Base-by-base conservation (phyloP, 2,797 vertebrate species). In the Synanceia verrucosa region DNA sequence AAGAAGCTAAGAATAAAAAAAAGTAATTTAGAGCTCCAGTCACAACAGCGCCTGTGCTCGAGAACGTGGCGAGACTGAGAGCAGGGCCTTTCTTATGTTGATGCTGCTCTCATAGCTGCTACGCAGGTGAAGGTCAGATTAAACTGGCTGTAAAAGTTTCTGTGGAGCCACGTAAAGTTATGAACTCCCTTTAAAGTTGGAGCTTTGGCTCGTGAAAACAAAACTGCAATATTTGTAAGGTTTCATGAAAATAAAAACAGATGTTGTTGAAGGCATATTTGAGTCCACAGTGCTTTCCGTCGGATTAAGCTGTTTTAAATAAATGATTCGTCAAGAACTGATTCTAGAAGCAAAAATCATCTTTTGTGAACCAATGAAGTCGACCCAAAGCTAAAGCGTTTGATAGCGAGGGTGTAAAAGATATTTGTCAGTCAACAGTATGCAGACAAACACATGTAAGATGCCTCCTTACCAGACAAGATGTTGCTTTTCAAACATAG, bases 41-140 rank as follows among this genome's bases (percentile, higher is more conserved):
- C 48, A 11, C 21, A 39, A 36, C 13, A n/a, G 61, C 5, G 39
- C 61, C 39, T 57, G 24, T 44, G 75, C 53, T 59, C 8, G 13
- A 55, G 47, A 74, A 50, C 4, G 2, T 26, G 47, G 66, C 70
- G 33, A 51, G 56, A 36, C 26, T 43, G 65, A 56, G 43, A 65
- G 39, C 46, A 41, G 52, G 62, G 44, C 52, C 60, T 76, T 75
- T 71, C 19, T 70, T 44, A 58, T 67, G 66, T 29, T 47, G 51
- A 66, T 59, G 44, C 31, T 34, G n/a, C 63, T 56, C 37, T 46
- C 34, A 68, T 26, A 52, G 66, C 46, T 67, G 10, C 23, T 3
- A 48, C 24, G 14, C 44, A 60, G 50, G 44, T 28, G 26, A 66
- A 62, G 26, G 23, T 56, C 19, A 10, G 56, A 65, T 26, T 52